Evolutionary conservation across 2,797 vertebrate genomes (phyloP).

Genomic region (Capromys pilorides): DNA sequence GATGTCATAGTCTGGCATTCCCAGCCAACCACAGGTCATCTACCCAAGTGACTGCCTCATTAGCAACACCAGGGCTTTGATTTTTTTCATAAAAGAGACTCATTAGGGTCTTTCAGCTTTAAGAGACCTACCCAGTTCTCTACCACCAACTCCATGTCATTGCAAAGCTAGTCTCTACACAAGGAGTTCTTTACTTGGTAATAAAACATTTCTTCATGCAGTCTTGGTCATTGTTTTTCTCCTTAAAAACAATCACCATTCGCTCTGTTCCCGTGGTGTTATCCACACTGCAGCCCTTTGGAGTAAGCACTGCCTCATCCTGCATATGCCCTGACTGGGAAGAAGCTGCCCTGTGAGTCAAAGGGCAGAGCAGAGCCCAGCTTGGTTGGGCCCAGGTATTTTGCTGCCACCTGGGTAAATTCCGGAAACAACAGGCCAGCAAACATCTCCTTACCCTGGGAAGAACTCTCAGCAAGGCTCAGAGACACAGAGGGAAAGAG

Average conservation of each 20-base stretch:
- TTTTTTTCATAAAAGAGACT: neutral
- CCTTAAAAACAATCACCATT: neutral
- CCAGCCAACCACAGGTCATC: neutral
- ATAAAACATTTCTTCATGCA: neutral
- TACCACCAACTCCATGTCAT: neutral
- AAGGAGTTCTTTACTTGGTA: neutral
- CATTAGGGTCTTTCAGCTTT: neutral
- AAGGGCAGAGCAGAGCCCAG: neutral
- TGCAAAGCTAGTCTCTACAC: neutral
- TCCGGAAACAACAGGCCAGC: neutral
- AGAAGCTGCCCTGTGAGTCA: neutral
- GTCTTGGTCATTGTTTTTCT: neutral
- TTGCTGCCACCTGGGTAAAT: neutral
- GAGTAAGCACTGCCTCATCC: neutral
- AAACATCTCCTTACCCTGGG: neutral
- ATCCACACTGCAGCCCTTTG: neutral
- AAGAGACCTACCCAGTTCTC: neutral
- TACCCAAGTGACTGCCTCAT: neutral
- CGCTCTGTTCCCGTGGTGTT: neutral
- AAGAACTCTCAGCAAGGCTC: neutral
- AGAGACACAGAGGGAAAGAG: neutral
- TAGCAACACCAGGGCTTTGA: neutral
- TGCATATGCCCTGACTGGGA: neutral
- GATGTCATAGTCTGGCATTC: accelerated
- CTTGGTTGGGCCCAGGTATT: neutral